Conservation (phyloP, 2,113 vertebrate species). For the Pardalotus punctatus region DNA sequence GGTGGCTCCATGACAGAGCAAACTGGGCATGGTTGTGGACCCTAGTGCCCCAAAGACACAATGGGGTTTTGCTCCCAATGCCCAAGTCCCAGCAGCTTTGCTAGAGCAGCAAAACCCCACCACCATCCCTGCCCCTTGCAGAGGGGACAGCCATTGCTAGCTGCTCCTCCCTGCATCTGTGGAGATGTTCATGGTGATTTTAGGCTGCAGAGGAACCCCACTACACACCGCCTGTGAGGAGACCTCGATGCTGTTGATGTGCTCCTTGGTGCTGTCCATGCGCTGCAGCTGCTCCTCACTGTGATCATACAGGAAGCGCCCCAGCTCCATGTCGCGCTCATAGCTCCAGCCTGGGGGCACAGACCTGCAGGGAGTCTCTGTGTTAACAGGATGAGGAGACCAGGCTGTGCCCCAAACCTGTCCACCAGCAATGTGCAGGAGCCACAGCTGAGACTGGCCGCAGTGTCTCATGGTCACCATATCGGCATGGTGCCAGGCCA, state of each 20-base stretch:
- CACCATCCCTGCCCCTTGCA: rapidly evolving
- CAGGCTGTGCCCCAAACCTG: not conserved
- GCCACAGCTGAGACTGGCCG: not conserved
- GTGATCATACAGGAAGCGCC: constrained; percentile 90
- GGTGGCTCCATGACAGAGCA: not conserved
- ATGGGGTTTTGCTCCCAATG: rapidly evolving
- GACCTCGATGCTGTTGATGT: constrained; percentile 88
- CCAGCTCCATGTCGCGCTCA: constrained; percentile 90
- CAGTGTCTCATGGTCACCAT: not conserved
- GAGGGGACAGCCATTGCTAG: rapidly evolving
- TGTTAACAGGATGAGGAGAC: not conserved
- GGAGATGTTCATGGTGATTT: rapidly evolving
- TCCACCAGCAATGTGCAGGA: not conserved
- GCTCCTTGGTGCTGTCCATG: constrained; percentile 85
- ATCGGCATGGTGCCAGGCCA: rapidly evolving
- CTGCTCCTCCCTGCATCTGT: not conserved
- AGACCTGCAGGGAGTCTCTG: constrained; percentile 64
- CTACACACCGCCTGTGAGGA: constrained; percentile 82
- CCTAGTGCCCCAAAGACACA: not conserved
- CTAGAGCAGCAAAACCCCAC: not conserved
- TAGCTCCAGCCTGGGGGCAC: constrained; percentile 90
- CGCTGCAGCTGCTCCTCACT: constrained; percentile 83
- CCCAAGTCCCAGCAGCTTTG: not conserved
- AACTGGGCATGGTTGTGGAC: not conserved
- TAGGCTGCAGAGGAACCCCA: not conserved